A percentile compares a stretch with the other conserved stretches of the same genome.
Evolutionary conservation across 2,797 vertebrate species (phyloP).

Genomic region (Syndactyla subalaris): DNA sequence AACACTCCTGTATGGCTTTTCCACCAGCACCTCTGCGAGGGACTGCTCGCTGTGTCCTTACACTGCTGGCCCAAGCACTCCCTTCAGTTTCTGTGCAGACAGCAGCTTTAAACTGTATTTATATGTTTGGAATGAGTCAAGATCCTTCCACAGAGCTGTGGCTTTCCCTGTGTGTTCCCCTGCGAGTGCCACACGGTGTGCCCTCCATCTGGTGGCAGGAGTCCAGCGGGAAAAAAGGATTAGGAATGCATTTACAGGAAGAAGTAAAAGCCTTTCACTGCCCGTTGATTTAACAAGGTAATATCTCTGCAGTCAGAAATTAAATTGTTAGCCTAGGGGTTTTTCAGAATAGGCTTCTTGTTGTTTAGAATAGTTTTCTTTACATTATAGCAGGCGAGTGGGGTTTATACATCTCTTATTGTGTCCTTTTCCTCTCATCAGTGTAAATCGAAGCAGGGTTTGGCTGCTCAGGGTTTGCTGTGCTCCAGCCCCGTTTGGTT

Average conservation of each 20-base stretch:
- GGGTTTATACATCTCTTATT: not conserved
- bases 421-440: not conserved
- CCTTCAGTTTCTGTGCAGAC: not conserved
- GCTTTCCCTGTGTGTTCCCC: not conserved
- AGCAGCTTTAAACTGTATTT: not conserved
- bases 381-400: not conserved
- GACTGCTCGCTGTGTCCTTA: not conserved
- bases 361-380: constrained; percentile 31
- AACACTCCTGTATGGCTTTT: not conserved
- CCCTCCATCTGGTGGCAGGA: constrained; percentile 66
- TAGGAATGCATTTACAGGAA: not conserved
- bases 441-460: not conserved
- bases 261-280: constrained; percentile 25
- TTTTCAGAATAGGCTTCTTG: constrained; percentile 15
- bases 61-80: not conserved
- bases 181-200: not conserved
- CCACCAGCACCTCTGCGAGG: not conserved
- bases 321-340: constrained; percentile 26
- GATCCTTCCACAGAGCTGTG: not conserved
- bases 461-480: not conserved
- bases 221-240: not conserved
- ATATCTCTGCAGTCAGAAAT: constrained; percentile 50
- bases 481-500: not conserved
- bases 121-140: not conserved
- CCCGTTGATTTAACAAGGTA: constrained; percentile 50